phyloP scores from a whole-genome alignment of 2,113 vertebrate genomes.

The Rhagologus leucostigma region DNA sequence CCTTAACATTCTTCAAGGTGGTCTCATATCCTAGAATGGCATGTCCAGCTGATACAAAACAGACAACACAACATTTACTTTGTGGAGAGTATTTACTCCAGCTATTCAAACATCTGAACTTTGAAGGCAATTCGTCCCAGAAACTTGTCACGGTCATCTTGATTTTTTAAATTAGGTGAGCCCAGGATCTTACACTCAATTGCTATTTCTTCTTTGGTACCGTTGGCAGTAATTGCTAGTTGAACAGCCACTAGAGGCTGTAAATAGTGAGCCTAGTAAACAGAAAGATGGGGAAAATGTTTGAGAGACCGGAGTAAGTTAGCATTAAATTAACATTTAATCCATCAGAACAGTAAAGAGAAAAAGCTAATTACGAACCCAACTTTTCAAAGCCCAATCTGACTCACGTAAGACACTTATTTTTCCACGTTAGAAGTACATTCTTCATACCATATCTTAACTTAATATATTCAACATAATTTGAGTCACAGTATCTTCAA shows the following conservation, averaged over 20 bases:
- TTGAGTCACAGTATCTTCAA: background rate
- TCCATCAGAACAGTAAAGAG: background rate
- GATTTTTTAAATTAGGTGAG: constrained; percentile 80
- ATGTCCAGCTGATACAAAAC: constrained; percentile 75
- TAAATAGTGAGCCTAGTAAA: constrained; percentile 82
- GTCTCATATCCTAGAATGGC: constrained; percentile 73
- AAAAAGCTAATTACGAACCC: background rate
- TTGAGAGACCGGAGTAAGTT: background rate
- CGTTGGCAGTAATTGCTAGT: constrained; percentile 74
- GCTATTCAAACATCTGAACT: constrained; percentile 81
- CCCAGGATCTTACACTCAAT: constrained; percentile 90
- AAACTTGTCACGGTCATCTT: constrained; percentile 93
- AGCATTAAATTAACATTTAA: constrained; percentile 2
- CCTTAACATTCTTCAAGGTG: constrained; percentile 67
- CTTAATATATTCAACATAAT: background rate
- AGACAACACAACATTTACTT: constrained; percentile 71
- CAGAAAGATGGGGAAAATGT: constrained; percentile 34
- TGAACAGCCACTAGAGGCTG: constrained; percentile 94
- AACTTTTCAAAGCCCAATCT: background rate
- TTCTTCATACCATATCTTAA: background rate
- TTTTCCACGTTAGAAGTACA: background rate
- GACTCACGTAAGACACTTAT: background rate
- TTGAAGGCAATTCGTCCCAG: constrained; percentile 91
- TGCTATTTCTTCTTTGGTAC: constrained; percentile 79
- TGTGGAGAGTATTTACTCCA: constrained; percentile 52